Conservation (phyloP, 2,113 vertebrate species). For the Halcyon malimbica region DNA sequence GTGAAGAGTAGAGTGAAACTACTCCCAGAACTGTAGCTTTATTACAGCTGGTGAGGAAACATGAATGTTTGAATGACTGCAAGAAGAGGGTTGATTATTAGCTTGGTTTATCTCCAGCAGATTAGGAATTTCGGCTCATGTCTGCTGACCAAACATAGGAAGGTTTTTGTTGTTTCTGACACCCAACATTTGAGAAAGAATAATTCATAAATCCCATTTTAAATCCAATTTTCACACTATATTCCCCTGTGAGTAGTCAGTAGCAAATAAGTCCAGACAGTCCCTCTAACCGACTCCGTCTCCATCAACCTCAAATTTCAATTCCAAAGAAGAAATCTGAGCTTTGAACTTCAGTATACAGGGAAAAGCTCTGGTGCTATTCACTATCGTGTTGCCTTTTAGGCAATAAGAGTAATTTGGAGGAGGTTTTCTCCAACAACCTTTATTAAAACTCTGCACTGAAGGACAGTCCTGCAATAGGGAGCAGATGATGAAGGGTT, state of each 20-base stretch:
- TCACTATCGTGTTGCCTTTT: neutral
- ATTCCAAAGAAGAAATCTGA: neutral
- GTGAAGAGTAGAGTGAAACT: neutral
- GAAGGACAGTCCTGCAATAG: neutral
- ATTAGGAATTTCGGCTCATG: conserved; percentile 40
- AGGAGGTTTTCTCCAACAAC: neutral
- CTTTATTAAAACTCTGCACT: neutral
- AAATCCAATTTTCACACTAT: neutral
- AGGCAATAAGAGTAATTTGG: neutral
- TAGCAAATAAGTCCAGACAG: neutral
- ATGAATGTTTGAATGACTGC: conserved; percentile 33
- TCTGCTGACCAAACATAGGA: conserved; percentile 36
- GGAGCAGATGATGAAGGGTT: conserved; percentile 1
- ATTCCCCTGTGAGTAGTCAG: neutral
- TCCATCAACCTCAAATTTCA: neutral
- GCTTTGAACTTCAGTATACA: neutral
- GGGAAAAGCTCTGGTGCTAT: neutral
- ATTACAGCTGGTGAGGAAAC: neutral
- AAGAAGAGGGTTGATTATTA: conserved; percentile 60
- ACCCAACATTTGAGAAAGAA: neutral
- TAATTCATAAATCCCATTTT: neutral
- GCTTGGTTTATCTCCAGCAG: conserved; percentile 56
- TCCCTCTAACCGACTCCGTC: neutral
- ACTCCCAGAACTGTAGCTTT: neutral
- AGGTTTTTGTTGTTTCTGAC: neutral